These are phyloP conservation scores for Myzus persicae DNA, from an alignment of 1,140 invertebrate species.

Conservation along the genomic window DNA sequence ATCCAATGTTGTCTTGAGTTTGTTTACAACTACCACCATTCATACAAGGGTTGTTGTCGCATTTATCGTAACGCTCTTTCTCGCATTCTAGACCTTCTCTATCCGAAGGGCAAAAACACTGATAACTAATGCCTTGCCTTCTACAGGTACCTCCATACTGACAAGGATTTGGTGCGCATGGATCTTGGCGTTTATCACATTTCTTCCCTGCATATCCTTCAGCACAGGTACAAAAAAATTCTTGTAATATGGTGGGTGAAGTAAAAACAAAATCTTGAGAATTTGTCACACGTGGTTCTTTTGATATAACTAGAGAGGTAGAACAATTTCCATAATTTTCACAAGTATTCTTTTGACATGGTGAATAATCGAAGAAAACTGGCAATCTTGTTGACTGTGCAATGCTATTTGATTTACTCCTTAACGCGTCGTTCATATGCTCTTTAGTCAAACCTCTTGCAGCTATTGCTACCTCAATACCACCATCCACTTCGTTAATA, in stretches of 20 bases:
- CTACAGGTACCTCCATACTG: constrained; percentile 81
- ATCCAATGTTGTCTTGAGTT: constrained; percentile 82
- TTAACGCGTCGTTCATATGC: constrained; percentile 71
- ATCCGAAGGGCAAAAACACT: constrained; percentile 79
- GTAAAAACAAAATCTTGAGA: constrained; percentile 82
- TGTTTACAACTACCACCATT: constrained; percentile 90
- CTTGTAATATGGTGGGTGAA: constrained; percentile 78
- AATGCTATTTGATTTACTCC: constrained; percentile 65
- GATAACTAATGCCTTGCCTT: constrained; percentile 81
- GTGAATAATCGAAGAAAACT: constrained; percentile 74
- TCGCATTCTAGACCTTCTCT: constrained; percentile 87
- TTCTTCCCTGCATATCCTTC: constrained; percentile 79
- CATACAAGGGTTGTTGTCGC: constrained; percentile 82
- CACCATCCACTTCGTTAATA: constrained; percentile 72
- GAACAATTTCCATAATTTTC: constrained; percentile 81
- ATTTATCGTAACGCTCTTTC: constrained; percentile 80
- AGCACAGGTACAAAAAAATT: constrained; percentile 80
- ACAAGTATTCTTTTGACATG: constrained; percentile 75
- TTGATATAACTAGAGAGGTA: constrained; percentile 74
- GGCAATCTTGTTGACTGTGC: constrained; percentile 63
- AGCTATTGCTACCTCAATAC: constrained; percentile 77
- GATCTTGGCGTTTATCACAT: constrained; percentile 86
- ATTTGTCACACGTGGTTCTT: constrained; percentile 76
- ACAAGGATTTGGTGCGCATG: constrained; percentile 91
- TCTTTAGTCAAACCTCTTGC: constrained; percentile 71